Percentiles rank a stretch among this genome's conserved stretches.
phyloP scores from a whole-genome alignment of 2,113 vertebrate species.

The Lophotis ruficrista region DNA sequence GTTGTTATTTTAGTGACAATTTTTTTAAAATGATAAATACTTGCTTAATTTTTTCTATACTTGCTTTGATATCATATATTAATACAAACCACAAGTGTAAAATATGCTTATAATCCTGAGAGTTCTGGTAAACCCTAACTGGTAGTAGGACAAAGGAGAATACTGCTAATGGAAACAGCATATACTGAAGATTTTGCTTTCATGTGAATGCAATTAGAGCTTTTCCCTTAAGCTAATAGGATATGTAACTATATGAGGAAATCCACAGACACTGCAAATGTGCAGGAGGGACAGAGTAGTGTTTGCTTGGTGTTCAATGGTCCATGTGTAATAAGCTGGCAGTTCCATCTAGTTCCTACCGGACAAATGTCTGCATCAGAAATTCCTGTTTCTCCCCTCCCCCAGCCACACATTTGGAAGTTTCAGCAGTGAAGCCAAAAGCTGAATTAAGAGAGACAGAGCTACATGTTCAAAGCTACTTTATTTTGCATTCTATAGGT shows the following conservation, averaged over 20 bases:
- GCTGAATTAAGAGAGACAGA: background rate
- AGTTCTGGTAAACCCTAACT: background rate
- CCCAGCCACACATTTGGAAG: background rate
- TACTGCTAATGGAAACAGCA: background rate
- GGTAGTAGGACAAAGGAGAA: background rate
- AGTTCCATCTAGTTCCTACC: slow-evolving; percentile 9
- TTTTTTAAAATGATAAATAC: background rate
- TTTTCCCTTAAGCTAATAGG: slow-evolving; percentile 29
- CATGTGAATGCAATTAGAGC: slow-evolving; percentile 12
- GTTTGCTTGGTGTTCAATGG: slow-evolving; percentile 45
- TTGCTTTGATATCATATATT: background rate
- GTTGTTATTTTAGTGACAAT: background rate
- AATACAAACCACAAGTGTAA: background rate
- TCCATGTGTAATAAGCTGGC: slow-evolving; percentile 10
- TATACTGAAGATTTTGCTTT: slow-evolving; percentile 10
- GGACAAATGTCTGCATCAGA: slow-evolving; percentile 7
- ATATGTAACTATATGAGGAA: slow-evolving; percentile 31
- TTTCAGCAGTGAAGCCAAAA: background rate
- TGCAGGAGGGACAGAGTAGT: background rate
- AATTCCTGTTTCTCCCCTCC: background rate
- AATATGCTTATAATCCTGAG: background rate
- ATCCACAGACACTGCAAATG: background rate
- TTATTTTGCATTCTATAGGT: background rate
- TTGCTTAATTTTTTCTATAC: background rate
- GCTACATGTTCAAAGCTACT: background rate